Base-by-base conservation (phyloP, 2,888 invertebrate genomes). In the Scotopteryx bipunctaria region DNA sequence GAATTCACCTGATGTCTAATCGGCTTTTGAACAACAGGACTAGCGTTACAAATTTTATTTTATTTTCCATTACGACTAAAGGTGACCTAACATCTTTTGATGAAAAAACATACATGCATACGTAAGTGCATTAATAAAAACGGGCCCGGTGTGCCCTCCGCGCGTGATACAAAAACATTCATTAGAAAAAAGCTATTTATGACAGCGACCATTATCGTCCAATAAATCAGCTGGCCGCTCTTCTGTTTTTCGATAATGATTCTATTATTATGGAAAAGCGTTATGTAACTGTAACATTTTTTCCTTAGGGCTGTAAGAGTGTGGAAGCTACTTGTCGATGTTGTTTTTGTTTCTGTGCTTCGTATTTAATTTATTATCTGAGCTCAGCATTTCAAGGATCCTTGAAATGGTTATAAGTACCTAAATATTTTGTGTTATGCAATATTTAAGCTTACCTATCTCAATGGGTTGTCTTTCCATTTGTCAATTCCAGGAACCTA, bases 201-300 rank as follows among this genome's bases (percentile, higher is more conserved):
- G 88, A 90, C 90, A 88, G 87, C 78, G 82, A 67, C 89, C 80
- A 90, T 90, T 90, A 89, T 87, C 89, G 83, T 88, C 85, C 76
- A 89, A 90, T 90, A 90, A 90, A 90, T 90, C 90, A 90, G 90
- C 90, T 89, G 90, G 83, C 88, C 88, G 82, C 87, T 90, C 89
- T 90, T 89, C 90, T 90, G 90, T 89, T 90, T 75, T 89, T 89
- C 88, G 83, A 89, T 89, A 89, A 90, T 90, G 89, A 90, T 90
- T 90, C 90, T 89, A 90, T 90, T 90, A 89, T 90, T 89, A 90
- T 86, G 88, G 90, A 86, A 88, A 90, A 87, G 86, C 87, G 88
- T 89, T 88, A 85, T 86, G 86, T 89, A 88, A 89, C 90, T 89
- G 90, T 87, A 86, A 84, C 86, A 83, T 86, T 88, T 84, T 85